Base-by-base conservation (phyloP, 2,888 invertebrate genomes). In the Amblyteles armatorius region DNA sequence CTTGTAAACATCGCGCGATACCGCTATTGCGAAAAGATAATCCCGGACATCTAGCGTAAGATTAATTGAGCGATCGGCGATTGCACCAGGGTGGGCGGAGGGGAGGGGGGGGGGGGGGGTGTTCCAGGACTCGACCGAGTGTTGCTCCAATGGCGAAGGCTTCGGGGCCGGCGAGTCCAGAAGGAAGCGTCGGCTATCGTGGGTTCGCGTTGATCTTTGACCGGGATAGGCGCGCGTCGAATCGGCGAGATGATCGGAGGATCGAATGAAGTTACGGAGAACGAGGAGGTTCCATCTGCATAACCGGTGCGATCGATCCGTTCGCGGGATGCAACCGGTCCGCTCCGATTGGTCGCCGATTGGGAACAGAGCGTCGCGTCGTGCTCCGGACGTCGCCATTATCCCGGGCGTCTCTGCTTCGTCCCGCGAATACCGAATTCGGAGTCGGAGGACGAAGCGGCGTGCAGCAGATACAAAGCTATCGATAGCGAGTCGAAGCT, bases 41-140 rank as follows among this genome's bases (percentile, higher is more conserved):
- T 67, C 84, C 71, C 13, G 29, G 77, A 86, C 87, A 82, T 86
- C 60, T 63, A n/a, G 79, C 83, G 72, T 83, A 48, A 44, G 65
- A 68, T 72, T 65, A 73, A 79, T 65, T 72, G 50, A 40, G 48
- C 68, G 79, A 65, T 72, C 40, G 67, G 19, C 69, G 69, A 68
- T 78, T 69, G n/a, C 26, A 77, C 78, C 52, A 40, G 22, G 22
- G 4, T 0, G 6, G 50, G n/a, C 0, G 9, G 2, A 3, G 4
- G 3, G 11, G 13, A n/a, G n/a, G 3, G 11, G 11, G 40, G 40
- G 3, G 11, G 11, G 40, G 40, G 44, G 44, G 44, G 13, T 13
- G 7, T 57, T 57, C 0, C 16, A 29, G 13, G 60, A 11, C 22
- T 29, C 13, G 26, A 16, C 2, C 16, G 60, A 63, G 57, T 57